Conservation (phyloP, 2,113 vertebrate species). For the Dipodomys merriami region DNA sequence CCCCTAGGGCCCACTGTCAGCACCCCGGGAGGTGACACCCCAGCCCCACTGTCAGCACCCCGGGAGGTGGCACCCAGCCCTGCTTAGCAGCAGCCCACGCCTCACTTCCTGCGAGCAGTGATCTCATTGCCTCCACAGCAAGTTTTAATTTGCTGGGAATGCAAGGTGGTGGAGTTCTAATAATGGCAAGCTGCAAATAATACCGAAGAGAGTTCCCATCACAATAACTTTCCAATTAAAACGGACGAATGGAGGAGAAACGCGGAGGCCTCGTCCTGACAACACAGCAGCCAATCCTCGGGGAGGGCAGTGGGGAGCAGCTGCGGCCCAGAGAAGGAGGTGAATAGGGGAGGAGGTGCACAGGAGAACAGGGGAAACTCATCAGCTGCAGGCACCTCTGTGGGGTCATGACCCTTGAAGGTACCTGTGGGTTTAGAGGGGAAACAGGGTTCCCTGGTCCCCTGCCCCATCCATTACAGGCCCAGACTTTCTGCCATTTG, state of each 20-base stretch:
- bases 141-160: slow-evolving; percentile 80
- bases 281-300: slow-evolving; percentile 76
- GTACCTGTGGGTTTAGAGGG: not conserved
- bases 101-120: slow-evolving; percentile 69
- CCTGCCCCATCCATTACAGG: not conserved
- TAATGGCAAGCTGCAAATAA: slow-evolving; percentile 79
- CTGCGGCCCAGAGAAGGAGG: slow-evolving; percentile 27
- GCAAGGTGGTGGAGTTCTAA: slow-evolving; percentile 78
- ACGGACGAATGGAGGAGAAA: slow-evolving; percentile 82
- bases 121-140: slow-evolving; percentile 72
- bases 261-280: slow-evolving; percentile 75
- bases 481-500: not conserved
- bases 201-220: slow-evolving; percentile 80
- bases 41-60: too few species aligned
- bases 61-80: slow-evolving; percentile 15
- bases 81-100: slow-evolving; percentile 17
- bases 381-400: not conserved
- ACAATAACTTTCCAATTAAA: slow-evolving; percentile 83
- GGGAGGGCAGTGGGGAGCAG: slow-evolving; percentile 66
- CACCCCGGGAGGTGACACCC: not conserved
- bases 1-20: not conserved
- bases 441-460: not conserved
- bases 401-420: not conserved
- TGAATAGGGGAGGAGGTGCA: too few species aligned
- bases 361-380: slow-evolving; percentile 48